Evolutionary conservation across 2,797 vertebrate genomes (phyloP).

Genomic region (Lepidocolaptes lacrymiger): DNA sequence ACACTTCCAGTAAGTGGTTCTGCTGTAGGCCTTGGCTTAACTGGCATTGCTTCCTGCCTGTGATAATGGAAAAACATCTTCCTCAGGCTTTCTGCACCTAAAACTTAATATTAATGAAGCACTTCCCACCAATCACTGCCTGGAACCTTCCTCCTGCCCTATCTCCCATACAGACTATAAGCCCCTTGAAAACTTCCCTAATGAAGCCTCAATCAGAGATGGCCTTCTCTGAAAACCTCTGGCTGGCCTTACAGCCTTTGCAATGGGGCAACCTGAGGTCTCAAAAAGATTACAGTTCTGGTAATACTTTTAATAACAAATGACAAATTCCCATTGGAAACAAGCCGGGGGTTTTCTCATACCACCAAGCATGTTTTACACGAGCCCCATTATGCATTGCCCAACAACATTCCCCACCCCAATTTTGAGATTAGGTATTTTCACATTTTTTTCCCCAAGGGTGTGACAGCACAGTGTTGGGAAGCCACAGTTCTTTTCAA

Average conservation of each 20-base stretch:
- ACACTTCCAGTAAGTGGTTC: conserved; percentile 58
- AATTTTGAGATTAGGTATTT: neutral
- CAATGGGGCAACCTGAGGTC: neutral
- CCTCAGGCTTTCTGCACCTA: neutral
- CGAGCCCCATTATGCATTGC: neutral
- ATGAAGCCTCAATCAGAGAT: neutral
- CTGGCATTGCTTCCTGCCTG: neutral
- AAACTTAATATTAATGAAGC: neutral
- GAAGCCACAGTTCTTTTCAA: neutral
- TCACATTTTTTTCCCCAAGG: neutral
- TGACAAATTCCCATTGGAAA: neutral
- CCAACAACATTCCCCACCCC: neutral
- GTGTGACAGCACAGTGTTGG: neutral
- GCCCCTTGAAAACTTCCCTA: neutral
- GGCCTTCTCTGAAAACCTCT: neutral
- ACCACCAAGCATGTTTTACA: neutral
- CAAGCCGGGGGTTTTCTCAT: neutral
- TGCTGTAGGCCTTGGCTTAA: conserved; percentile 3
- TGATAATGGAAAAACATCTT: conserved; percentile 25
- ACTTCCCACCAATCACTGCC: neutral
- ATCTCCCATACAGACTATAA: neutral
- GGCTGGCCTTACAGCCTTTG: neutral
- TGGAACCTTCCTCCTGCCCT: neutral
- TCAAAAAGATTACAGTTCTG: neutral
- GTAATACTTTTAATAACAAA: neutral